Conservation (phyloP, 2,113 vertebrate species). For the Misgurnus anguillicaudatus region DNA sequence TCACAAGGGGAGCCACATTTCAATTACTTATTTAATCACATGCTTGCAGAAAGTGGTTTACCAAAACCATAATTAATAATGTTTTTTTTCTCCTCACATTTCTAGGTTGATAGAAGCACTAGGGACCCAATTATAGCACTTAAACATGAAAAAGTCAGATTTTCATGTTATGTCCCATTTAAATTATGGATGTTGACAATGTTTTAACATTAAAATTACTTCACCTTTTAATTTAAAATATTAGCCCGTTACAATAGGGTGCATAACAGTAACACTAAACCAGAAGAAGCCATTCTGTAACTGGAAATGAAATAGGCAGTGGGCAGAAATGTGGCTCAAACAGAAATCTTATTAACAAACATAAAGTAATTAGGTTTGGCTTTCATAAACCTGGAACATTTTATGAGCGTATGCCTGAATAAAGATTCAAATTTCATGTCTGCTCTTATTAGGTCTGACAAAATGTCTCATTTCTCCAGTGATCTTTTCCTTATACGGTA, state of each 20-base stretch:
- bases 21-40: too few species aligned
- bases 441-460: neutral
- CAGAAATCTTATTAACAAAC: conserved; percentile 22
- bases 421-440: neutral
- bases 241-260: neutral
- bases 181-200: too few species aligned
- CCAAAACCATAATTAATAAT: too few species aligned
- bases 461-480: conserved; percentile 5
- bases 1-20: too few species aligned
- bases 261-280: neutral
- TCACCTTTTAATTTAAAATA: too few species aligned
- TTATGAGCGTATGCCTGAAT: neutral
- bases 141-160: too few species aligned
- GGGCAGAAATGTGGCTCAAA: neutral
- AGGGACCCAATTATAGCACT: too few species aligned
- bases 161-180: too few species aligned
- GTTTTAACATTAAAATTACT: too few species aligned
- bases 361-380: conserved; percentile 40
- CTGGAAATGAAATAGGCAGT: conserved; percentile 5
- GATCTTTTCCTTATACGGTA: neutral
- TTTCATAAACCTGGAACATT: conserved; percentile 47
- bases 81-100: too few species aligned
- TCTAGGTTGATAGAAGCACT: too few species aligned
- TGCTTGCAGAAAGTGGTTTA: too few species aligned
- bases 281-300: neutral